Percentiles rank a stretch among this genome's conserved stretches.
These are phyloP conservation scores for Drosophila monieri DNA, from an alignment of 2,888 invertebrate genomes.

Conservation along the genomic window DNA sequence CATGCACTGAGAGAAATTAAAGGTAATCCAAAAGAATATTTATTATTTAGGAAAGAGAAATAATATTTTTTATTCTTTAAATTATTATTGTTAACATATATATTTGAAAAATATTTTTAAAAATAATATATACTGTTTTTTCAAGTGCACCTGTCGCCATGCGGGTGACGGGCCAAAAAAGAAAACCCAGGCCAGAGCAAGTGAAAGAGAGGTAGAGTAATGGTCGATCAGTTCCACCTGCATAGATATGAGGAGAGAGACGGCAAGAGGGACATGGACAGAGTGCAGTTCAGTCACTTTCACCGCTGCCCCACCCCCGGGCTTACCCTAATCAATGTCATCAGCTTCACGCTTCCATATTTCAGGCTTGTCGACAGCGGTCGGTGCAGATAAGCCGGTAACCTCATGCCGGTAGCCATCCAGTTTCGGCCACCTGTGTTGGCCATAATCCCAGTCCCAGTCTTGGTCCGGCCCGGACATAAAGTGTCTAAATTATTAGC, in stretches of 20 bases:
- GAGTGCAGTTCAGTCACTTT: conserved; percentile 27
- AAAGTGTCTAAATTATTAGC: conserved; percentile 66
- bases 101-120: neutral
- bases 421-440: conserved; percentile 24
- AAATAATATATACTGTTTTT: neutral
- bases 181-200: conserved; percentile 13
- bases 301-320: conserved; percentile 29
- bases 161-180: conserved; percentile 65
- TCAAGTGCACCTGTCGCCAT: conserved; percentile 25
- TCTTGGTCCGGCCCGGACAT: conserved; percentile 37
- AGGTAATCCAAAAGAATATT: no score
- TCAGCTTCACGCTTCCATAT: conserved; percentile 73
- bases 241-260: neutral
- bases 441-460: conserved; percentile 44
- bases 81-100: no score
- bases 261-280: neutral
- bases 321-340: conserved; percentile 76
- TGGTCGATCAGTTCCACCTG: conserved; percentile 14
- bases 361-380: conserved; percentile 61
- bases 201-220: neutral
- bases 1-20: conserved; percentile 15
- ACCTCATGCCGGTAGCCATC: conserved; percentile 1
- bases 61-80: neutral
- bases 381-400: conserved; percentile 47
- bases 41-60: neutral